Base-by-base conservation (phyloP, 1,140 invertebrate species). In the Neuroterus valhalla region DNA sequence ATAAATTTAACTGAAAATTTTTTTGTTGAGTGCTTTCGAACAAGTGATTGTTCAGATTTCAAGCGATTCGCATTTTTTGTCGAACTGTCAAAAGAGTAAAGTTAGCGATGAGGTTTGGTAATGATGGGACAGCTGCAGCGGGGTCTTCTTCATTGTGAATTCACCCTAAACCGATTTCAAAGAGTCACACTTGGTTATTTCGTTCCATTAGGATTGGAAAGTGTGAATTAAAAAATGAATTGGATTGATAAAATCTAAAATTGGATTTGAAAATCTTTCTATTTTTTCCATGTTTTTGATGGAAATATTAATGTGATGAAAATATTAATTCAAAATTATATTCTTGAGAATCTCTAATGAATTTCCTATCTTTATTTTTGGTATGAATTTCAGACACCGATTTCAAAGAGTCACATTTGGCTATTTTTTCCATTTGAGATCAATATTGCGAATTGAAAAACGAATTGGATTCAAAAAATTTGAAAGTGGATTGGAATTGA, bases 161-260 rank as follows among this genome's bases (percentile, higher is more conserved):
- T 82, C 84, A 87, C 87, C 87, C 85, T 82, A 85, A 79, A 83
- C 77, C 79, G 82, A 84, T 85, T 85, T 87, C 82, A 77, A 81
- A 86, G 85, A 88, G 82, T 87, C 85, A 85, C 81, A 84, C 82
- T 81, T 81, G 55, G 68, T 70, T 71, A 62, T 26, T 21, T 62
- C 31, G 26, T 26, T 31, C 55, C 55, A 62, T 62, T 62, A 31
- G 23, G 3, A n/a, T 5, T 14, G 5, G 23, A 15, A 55, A 55
- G 19, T 55, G 21, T 14, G 26, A 55, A 55, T 55, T 55, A 62
- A 62, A 62, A 62, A 62, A 31, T n/a, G 23, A 26, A 8, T 8
- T 17, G 23, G 55, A 2, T 2, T 17, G 55, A 62, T 62, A 15
- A 62, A 62, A 62, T 62, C 55, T 62, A 8, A n/a, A 62, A 62